Evolutionary conservation across 2,797 vertebrate species (phyloP).

Genomic region (Eulemur rubriventer): DNA sequence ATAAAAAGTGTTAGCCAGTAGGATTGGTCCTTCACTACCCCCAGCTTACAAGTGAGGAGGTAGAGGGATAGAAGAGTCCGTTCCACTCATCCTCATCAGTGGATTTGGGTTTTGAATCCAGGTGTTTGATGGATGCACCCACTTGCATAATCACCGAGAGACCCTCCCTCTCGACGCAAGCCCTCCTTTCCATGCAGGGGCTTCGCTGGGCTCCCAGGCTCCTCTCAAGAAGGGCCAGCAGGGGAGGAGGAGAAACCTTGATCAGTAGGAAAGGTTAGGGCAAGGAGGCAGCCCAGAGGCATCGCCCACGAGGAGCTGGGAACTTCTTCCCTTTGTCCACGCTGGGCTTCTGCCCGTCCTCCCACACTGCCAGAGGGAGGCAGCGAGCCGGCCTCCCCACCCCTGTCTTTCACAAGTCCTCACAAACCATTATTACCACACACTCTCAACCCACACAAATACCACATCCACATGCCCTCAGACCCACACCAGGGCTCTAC

Average conservation of each 20-base stretch:
- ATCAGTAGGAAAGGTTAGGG: neutral
- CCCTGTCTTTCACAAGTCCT: slow-evolving; percentile 45
- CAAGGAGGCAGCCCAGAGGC: neutral
- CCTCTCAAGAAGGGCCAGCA: neutral
- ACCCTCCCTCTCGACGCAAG: accelerated
- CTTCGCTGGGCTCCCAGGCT: neutral
- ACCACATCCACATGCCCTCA: slow-evolving; percentile 25
- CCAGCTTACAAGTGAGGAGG: neutral
- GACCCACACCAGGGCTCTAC: neutral
- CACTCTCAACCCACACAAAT: slow-evolving; percentile 54
- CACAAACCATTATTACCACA: slow-evolving; percentile 57
- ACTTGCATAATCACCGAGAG: neutral
- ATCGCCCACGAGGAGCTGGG: neutral
- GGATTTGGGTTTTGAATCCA: neutral
- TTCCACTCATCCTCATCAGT: neutral
- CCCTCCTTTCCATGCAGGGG: neutral
- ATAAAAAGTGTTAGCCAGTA: neutral
- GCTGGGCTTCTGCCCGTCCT: neutral
- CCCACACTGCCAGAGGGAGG: neutral
- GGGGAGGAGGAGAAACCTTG: neutral
- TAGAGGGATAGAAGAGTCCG: neutral
- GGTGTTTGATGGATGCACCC: neutral
- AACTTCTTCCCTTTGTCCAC: neutral
- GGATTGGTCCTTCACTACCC: neutral
- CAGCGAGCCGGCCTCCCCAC: neutral